Conservation (phyloP, 2,888 invertebrate genomes). For the Matsumyia berberina region DNA sequence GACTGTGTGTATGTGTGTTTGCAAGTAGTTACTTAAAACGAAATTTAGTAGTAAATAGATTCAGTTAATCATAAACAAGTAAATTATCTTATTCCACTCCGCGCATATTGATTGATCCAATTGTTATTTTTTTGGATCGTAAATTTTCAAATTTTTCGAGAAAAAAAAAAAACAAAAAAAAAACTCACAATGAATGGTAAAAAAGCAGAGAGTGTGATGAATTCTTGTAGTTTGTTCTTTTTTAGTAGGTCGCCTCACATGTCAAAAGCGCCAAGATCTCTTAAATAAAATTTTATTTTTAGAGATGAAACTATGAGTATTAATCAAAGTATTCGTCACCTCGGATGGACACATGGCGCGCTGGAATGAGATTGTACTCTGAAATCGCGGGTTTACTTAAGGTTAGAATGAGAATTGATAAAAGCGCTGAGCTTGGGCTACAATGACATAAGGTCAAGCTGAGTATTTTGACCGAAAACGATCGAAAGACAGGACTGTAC, state of each 20-base stretch:
- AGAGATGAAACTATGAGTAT: background rate
- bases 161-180: no score
- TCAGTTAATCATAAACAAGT: conserved; percentile 49
- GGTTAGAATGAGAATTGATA: no score
- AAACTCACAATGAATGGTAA: background rate
- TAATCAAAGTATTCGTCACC: conserved; percentile 18
- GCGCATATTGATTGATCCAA: conserved; percentile 34
- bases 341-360: background rate
- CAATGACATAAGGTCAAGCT: no score
- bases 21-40: background rate
- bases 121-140: no score
- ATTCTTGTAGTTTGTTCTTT: background rate
- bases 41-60: conserved; percentile 16
- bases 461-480: no score
- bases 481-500: no score
- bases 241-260: conserved; percentile 16
- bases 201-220: background rate
- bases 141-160: no score
- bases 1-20: background rate
- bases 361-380: background rate
- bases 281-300: conserved; percentile 28
- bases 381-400: no score
- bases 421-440: no score
- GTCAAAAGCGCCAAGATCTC: conserved; percentile 23
- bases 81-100: conserved; percentile 19